phyloP scores from a whole-genome alignment of 2,113 vertebrate genomes.

The Pelecanus crispus region DNA sequence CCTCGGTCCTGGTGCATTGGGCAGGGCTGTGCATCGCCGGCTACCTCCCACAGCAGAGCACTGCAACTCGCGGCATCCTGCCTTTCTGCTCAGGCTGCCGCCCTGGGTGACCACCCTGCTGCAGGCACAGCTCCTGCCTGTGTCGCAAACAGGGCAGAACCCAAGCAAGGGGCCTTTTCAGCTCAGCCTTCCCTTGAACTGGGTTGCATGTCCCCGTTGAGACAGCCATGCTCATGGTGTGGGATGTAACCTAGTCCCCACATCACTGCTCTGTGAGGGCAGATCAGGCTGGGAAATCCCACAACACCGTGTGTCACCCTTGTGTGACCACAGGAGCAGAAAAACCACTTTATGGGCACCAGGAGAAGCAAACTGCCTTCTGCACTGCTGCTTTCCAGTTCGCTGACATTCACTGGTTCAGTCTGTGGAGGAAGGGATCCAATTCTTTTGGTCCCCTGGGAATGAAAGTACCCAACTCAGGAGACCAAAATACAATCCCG shows the following conservation, averaged over 20 bases:
- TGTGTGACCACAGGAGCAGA: neutral
- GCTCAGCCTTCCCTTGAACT: neutral
- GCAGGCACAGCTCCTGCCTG: neutral
- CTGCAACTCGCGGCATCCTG: neutral
- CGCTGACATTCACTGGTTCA: neutral
- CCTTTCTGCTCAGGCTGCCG: neutral
- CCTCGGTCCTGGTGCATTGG: rapidly evolving
- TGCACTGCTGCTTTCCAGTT: neutral
- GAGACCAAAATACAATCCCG: neutral
- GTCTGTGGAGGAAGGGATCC: neutral
- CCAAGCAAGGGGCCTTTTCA: neutral
- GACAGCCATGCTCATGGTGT: neutral
- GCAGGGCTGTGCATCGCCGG: neutral
- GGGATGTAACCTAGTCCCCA: neutral
- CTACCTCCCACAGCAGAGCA: neutral
- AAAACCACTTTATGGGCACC: neutral
- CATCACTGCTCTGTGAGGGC: neutral
- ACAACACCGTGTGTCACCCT: neutral
- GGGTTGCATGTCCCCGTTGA: rapidly evolving
- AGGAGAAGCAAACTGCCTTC: neutral
- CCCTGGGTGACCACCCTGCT: neutral
- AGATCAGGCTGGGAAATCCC: neutral
- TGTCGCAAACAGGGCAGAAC: neutral
- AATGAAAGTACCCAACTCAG: neutral
- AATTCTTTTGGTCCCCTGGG: neutral